A percentile compares a stretch with the other conserved stretches of the same genome.
Evolutionary conservation across 1,140 invertebrate species (phyloP).

Genomic region (Cydia splendana): DNA sequence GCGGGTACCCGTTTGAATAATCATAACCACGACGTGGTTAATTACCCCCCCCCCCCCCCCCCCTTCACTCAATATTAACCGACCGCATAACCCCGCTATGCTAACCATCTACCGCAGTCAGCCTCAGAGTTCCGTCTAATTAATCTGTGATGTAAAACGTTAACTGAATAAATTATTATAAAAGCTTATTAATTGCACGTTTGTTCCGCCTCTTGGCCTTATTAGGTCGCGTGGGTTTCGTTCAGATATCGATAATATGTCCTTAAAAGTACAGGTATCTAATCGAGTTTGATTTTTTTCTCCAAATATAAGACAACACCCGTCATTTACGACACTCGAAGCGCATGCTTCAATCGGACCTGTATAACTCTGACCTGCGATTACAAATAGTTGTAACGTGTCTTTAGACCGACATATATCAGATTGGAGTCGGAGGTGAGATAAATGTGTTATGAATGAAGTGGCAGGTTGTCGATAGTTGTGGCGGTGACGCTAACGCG

Average conservation of each 20-base stretch:
- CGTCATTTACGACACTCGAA: neutral
- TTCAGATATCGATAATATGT: conserved; percentile 57
- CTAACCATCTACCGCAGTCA: conserved; percentile 34
- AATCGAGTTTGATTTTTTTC: conserved; percentile 56
- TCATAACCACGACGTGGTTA: conserved; percentile 62
- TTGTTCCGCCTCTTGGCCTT: conserved; percentile 34
- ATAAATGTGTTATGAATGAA: conserved; percentile 27
- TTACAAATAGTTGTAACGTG: neutral
- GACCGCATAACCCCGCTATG: conserved; percentile 50
- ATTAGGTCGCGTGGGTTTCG: conserved; percentile 47
- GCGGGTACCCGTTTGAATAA: conserved; percentile 60
- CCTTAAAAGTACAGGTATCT: conserved; percentile 69
- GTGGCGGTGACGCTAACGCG: conserved; percentile 66
- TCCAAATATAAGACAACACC: conserved; percentile 52
- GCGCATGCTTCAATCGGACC: neutral
- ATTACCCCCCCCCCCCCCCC: conserved; percentile 44
- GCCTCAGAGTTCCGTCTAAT: conserved; percentile 11
- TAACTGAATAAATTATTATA: conserved; percentile 28
- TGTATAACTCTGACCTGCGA: neutral
- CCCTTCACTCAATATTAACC: conserved; percentile 51
- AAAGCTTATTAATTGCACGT: conserved; percentile 25
- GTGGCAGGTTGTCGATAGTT: conserved; percentile 46
- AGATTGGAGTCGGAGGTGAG: conserved; percentile 25
- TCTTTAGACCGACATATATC: neutral
- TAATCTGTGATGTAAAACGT: conserved; percentile 26